Base-by-base conservation (phyloP, 2,113 vertebrate genomes). In the Bungarus multicinctus region DNA sequence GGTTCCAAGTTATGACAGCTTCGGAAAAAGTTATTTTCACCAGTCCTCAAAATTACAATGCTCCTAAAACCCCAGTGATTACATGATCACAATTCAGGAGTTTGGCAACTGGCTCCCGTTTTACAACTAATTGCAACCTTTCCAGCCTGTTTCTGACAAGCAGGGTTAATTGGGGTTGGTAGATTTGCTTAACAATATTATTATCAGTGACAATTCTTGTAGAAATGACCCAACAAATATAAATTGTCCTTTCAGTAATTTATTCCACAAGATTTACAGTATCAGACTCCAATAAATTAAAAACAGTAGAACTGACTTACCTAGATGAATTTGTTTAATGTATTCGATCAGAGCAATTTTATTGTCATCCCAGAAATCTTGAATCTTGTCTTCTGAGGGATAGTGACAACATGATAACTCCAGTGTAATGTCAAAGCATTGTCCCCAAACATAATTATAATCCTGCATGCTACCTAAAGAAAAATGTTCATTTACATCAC, bases 371-470 rank as follows among this genome's bases (percentile, higher is more conserved):
- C 99, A 99, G 94, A 98, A 97, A 30, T 93, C 91, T 27, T 97
- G 97, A 93, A 99, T 98, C 50, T 98, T 93, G 0, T 93, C 23
- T 90, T 86, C 96, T 2, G 97, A 97, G 95, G 99, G 99, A 87
- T 98, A 99, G 98, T 99, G 99, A 91, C 99, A 99, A 97, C 99
- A 99, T 0, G 99, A 99, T 93, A 99, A 58, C 89, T 99, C 99
- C 95, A 99, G 86, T 0, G 99, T 99, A 88, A 99, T 96, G 97
- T 99, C 99, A 93, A 99, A 97, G 96, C 99, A 99, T 91, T 99
- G 99, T 92, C 97, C 98, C 98, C 98, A 99, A 95, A 99, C 87
- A 0, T 99, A 99, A 97, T 99, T 99, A 95, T 99, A 99, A 96
- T 99, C 99, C 97, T 99, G 99, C 99, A 99, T 99, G 89, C 99